phyloP scores from a whole-genome alignment of 2,888 invertebrate genomes.

The Caradrina clavipalpis region DNA sequence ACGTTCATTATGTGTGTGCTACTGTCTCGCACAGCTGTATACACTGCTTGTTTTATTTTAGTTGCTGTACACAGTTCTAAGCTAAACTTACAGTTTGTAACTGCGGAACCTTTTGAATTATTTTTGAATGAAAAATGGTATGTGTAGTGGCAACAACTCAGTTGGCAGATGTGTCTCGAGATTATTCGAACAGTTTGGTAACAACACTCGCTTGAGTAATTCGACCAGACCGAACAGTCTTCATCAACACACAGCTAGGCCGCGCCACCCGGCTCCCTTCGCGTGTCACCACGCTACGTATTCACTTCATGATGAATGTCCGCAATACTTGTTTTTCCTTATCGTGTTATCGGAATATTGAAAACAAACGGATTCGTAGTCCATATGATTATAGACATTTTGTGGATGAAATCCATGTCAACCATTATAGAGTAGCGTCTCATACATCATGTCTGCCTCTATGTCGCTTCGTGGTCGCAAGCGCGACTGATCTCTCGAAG shows the following conservation, averaged over 20 bases:
- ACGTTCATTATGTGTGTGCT: too few species aligned
- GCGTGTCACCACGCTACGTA: neutral
- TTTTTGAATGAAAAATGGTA: neutral
- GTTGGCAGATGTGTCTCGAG: too few species aligned
- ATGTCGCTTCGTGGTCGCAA: too few species aligned
- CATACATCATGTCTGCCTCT: neutral
- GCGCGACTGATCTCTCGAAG: too few species aligned
- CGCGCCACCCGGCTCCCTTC: neutral
- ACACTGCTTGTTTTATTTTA: neutral
- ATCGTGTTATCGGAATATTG: neutral
- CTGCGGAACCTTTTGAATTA: constrained; percentile 9
- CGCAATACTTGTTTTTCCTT: neutral
- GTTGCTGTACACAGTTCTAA: neutral
- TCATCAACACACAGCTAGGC: neutral
- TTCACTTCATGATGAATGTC: neutral
- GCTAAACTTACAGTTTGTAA: neutral
- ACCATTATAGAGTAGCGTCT: neutral
- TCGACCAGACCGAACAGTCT: neutral
- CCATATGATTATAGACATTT: neutral
- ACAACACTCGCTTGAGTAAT: neutral
- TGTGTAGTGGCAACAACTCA: too few species aligned
- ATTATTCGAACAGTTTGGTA: neutral
- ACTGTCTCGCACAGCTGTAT: neutral
- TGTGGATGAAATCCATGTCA: neutral
- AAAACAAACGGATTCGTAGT: neutral